Percentiles rank a stretch among this genome's conserved stretches.
These are phyloP conservation scores for Caenorhabditis sp. DNA, from an alignment of 2,888 invertebrate genomes.

Conservation along the genomic window DNA sequence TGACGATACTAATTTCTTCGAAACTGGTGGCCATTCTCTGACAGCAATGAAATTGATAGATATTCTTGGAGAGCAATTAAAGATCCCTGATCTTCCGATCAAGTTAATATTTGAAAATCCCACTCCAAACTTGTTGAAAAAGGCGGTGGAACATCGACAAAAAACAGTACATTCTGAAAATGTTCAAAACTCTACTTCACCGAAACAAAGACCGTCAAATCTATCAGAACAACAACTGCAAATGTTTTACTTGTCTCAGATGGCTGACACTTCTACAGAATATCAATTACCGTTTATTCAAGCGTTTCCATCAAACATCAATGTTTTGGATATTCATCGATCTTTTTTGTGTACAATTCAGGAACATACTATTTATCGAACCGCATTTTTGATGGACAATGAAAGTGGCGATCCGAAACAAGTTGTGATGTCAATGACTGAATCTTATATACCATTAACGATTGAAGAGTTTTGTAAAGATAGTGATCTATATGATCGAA, in stretches of 20 bases:
- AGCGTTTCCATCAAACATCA: conserved; percentile 15
- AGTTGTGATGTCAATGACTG: conserved; percentile 41
- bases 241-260: conserved; percentile 39
- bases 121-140: conserved; percentile 3
- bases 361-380: conserved; percentile 33
- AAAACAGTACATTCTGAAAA: background rate
- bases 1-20: conserved; percentile 51
- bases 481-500: conserved; percentile 4
- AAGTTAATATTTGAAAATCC: conserved; percentile 42
- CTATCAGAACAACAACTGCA: conserved; percentile 32
- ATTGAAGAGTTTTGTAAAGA: background rate
- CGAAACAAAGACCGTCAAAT: background rate
- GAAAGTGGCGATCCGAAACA: conserved; percentile 24
- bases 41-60: conserved; percentile 47
- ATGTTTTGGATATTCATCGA: conserved; percentile 13
- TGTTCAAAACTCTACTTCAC: background rate
- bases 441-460: conserved; percentile 21
- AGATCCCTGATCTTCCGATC: conserved; percentile 27
- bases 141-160: background rate
- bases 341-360: conserved; percentile 25
- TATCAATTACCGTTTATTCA: conserved; percentile 43
- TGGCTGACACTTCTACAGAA: conserved; percentile 13
- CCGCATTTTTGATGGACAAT: conserved; percentile 8
- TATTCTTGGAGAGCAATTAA: conserved; percentile 22
- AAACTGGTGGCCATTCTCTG: conserved; percentile 58